Evolutionary conservation across 2,888 invertebrate genomes (phyloP).

Genomic region (Cerceris ruficornis): DNA sequence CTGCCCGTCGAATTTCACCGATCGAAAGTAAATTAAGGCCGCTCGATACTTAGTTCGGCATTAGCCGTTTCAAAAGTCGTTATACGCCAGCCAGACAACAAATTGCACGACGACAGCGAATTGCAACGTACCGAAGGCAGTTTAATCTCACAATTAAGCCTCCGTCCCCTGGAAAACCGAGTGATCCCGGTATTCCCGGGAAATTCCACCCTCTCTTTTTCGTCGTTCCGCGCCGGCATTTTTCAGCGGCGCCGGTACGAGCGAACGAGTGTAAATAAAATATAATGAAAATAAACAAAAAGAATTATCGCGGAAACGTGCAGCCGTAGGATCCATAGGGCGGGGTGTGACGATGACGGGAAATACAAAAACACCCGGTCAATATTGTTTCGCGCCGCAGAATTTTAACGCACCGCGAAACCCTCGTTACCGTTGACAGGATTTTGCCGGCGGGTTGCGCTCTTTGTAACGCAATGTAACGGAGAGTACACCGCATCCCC

Average conservation of each 20-base stretch:
- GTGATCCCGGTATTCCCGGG: background rate
- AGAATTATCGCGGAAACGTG: conserved; percentile 28
- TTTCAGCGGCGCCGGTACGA: conserved; percentile 23
- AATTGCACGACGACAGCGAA: conserved; percentile 2
- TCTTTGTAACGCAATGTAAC: conserved; percentile 70
- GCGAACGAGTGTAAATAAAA: conserved; percentile 51
- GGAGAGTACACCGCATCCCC: conserved; percentile 42
- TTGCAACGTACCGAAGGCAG: conserved; percentile 3
- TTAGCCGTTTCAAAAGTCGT: conserved; percentile 29
- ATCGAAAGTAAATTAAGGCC: background rate
- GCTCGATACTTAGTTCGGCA: conserved; percentile 18
- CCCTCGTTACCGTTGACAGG: conserved; percentile 68
- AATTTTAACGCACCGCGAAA: conserved; percentile 68
- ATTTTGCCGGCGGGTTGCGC: conserved; percentile 68
- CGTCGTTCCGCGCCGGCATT: conserved; percentile 7
- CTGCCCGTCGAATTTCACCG: conserved; percentile 9
- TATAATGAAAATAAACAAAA: conserved; percentile 53
- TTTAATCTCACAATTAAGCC: conserved; percentile 42
- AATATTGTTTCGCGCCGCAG: conserved; percentile 68
- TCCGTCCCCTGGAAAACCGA: conserved; percentile 8
- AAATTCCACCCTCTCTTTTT: background rate
- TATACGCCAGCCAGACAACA: conserved; percentile 3
- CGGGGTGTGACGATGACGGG: conserved; percentile 16
- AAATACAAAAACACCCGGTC: conserved; percentile 52
- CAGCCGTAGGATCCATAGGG: background rate